Conservation (phyloP, 1,140 invertebrate species). For the Drosophila punjabiensis region DNA sequence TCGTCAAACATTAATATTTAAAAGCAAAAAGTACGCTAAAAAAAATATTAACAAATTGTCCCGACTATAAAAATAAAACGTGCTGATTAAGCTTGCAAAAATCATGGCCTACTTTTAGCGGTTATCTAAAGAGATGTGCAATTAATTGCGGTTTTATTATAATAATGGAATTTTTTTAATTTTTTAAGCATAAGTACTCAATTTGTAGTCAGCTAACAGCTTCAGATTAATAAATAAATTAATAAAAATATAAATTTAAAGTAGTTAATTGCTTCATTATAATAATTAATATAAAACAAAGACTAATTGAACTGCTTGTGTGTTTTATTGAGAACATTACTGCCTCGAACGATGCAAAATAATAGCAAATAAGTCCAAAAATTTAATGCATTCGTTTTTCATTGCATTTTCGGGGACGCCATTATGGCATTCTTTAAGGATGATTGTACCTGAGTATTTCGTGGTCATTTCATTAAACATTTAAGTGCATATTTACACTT, state of each 20-base stretch:
- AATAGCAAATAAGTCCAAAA: background rate
- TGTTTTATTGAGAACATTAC: too few species aligned
- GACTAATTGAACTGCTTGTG: background rate
- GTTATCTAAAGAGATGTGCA: background rate
- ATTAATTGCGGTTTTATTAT: too few species aligned
- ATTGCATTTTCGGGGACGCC: conserved; percentile 48
- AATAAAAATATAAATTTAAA: too few species aligned
- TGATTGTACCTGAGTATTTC: background rate
- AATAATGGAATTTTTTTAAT: too few species aligned
- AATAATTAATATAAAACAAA: background rate
- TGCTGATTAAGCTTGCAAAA: background rate
- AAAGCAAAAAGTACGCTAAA: background rate
- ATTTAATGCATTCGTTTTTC: conserved; percentile 52
- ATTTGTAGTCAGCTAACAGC: too few species aligned
- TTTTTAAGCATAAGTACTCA: too few species aligned
- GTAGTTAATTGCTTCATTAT: too few species aligned
- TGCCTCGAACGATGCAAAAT: background rate
- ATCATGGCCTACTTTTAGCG: background rate
- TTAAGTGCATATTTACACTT: conserved; percentile 64
- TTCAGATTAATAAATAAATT: background rate
- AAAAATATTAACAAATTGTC: background rate
- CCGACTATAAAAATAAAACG: background rate
- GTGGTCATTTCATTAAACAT: conserved; percentile 67
- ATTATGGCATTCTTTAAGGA: background rate
- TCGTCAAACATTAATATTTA: background rate